Base-by-base conservation (phyloP, 2,113 vertebrate species). In the Cnemophilus loriae region DNA sequence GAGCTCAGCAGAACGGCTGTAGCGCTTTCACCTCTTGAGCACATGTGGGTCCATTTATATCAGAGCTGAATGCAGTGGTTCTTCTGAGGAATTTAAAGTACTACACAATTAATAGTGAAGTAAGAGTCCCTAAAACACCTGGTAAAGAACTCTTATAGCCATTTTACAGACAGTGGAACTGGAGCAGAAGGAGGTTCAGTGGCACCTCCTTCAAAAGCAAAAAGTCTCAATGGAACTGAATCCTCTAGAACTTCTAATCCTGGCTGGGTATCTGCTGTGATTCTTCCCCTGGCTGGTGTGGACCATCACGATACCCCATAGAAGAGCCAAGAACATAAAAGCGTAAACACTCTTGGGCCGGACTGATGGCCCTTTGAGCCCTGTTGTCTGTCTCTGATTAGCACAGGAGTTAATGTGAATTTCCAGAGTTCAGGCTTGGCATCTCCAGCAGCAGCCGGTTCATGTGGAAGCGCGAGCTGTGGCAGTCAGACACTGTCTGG, bases 251-350 rank as follows among this genome's bases (percentile, higher is more conserved):
- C 59, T 63, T 90, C 21, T 52, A 21, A 35, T 32, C 49, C 57
- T 73, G 57, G 27, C 39, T 39, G 17, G 11, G 17, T 27, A 21
- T 24, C 30, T 56, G 19, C 64, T 78, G 35, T 13, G 53, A 6
- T 42, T 69, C 21, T 60, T 67, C 18, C 44, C 52, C 47, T 61
- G 42, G 19, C 18, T 79, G 13, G n/a, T 32, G 46, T 6, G 21
- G 37, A 18, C 49, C 50, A 50, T 57, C 3, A 3, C 0, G 2
- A 35, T 16, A 12, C 6, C 30, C n/a, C 26, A 3, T 0, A 61
- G 41, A 13, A 21, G 26, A 69, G 41, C 44, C 55, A 30, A 59
- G 42, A 65, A 53, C 23, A 12, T 10, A 49, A 70, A 57, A 7
- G 6, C 8, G 46, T 53, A 53, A 87, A 78, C 39, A 1, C 20